These are phyloP conservation scores for Siniperca chuatsi DNA, from an alignment of 2,113 vertebrate species.

Conservation along the genomic window DNA sequence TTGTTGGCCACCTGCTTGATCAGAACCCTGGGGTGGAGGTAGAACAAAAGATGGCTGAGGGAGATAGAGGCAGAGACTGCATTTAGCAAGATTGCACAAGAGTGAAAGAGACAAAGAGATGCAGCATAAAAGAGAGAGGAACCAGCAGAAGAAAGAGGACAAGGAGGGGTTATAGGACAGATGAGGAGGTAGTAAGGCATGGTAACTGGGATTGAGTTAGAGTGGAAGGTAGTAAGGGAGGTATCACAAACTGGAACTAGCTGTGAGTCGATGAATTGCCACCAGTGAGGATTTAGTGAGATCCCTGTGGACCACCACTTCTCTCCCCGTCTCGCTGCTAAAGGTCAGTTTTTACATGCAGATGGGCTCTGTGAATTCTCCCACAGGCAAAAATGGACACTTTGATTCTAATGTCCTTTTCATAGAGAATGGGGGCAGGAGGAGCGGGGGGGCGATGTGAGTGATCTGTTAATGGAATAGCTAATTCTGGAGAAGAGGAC, in stretches of 20 bases:
- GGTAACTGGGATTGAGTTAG: neutral
- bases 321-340: constrained; percentile 21
- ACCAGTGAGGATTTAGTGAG: constrained; percentile 41
- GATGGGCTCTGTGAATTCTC: constrained; percentile 51
- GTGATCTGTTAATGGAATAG: constrained; percentile 41
- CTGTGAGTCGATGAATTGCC: neutral
- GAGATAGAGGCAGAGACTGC: neutral
- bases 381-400: constrained; percentile 60
- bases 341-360: constrained; percentile 76
- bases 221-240: neutral
- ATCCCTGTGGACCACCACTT: constrained; percentile 39
- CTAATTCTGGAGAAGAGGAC: constrained; percentile 40
- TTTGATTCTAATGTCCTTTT: constrained; percentile 64
- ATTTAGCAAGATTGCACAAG: neutral
- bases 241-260: constrained; percentile 9
- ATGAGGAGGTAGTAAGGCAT: neutral
- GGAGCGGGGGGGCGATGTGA: constrained; percentile 7
- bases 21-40: neutral
- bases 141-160: neutral
- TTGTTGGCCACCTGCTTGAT: constrained; percentile 23
- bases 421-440: constrained; percentile 8
- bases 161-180: neutral
- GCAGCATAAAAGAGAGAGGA: neutral
- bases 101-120: neutral
- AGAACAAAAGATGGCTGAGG: neutral